Evolutionary conservation across 2,113 vertebrate genomes (phyloP).

Genomic region (Stigmatopora argus): DNA sequence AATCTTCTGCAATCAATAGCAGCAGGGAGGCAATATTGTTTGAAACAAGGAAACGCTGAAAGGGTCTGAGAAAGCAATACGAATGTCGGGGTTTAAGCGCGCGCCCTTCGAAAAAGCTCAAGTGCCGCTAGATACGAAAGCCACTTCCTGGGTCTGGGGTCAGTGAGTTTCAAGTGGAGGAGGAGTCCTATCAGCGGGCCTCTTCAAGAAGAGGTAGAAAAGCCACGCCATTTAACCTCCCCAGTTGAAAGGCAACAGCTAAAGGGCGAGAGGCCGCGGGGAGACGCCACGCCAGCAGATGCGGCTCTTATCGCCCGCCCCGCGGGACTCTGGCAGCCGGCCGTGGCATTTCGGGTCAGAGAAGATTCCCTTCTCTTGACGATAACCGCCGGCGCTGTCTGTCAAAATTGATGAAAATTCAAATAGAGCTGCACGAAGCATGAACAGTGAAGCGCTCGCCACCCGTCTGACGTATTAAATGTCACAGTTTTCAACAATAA

Average conservation of each 20-base stretch:
- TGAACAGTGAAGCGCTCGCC: conserved; percentile 65
- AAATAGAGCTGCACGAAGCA: conserved; percentile 46
- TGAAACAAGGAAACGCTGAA: conserved; percentile 70
- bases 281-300: conserved; percentile 26
- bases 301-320: conserved; percentile 45
- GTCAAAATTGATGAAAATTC: conserved; percentile 65
- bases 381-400: conserved; percentile 54
- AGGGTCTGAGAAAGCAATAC: conserved; percentile 55
- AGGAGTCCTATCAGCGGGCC: conserved; percentile 35
- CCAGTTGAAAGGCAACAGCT: conserved; percentile 39
- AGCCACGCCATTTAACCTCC: conserved; percentile 51
- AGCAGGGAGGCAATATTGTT: conserved; percentile 70
- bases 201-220: conserved; percentile 43
- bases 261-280: conserved; percentile 41
- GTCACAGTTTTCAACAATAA: conserved; percentile 62
- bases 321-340: conserved; percentile 36
- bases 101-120: conserved; percentile 45
- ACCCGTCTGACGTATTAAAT: conserved; percentile 53
- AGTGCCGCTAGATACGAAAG: conserved; percentile 50
- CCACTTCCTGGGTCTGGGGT: conserved; percentile 36
- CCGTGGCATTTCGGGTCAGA: conserved; percentile 47
- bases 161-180: conserved; percentile 32
- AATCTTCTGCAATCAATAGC: conserved; percentile 80
- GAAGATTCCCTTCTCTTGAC: conserved; percentile 46
- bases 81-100: conserved; percentile 58